Base-by-base conservation (phyloP, 2,888 invertebrate species). In the Cheilosia impressa region DNA sequence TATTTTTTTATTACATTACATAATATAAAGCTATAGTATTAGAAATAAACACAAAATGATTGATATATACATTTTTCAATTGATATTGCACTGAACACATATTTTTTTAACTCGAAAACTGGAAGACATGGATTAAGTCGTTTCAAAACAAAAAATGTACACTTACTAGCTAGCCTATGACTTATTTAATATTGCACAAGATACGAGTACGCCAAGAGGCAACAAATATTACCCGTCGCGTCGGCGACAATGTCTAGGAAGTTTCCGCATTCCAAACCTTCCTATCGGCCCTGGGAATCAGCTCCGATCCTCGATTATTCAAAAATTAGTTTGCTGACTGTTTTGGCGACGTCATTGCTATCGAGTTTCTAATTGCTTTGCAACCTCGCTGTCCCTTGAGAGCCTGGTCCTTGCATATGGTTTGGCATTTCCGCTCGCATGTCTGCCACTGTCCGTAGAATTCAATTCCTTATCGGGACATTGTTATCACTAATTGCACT, bases 91-190 rank as follows among this genome's bases (percentile, higher is more conserved):
- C 76, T 62, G 17, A 55, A 5, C 15, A 38, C 19, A n/a, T 65
- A 24, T 47, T 55, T 65, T 66, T 72, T 52, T 47, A n/a, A 69
- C 17, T 60, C 60, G 66, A 81, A 78, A 72, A 77, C 50, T 83
- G 85, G 85, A 85, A 85, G 85, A 85, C 85, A 62, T 81, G 76
- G 85, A 85, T 85, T 85, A 50, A 76, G 72, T 81, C 72, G 72
- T 81, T 55, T 66, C 75, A 55, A 77, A 52, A 13, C 4, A 38
- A 71, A 41, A 76, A 81, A 81, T 81, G 45, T 84, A 84, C 84
- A 84, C 58, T 83, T 75, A 68, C 50, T 13, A n/a, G 9, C 10
- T 62, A 78, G 10, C 17, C 60, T 79, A 31, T 7, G 72, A 53
- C 79, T 78, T 84, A 81, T 76, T 72, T 81, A 85, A 66, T 85